A percentile compares a stretch with the other conserved stretches of the same genome.
Conservation (phyloP, 2,888 invertebrate genomes). For the Limnephilus auricula region DNA sequence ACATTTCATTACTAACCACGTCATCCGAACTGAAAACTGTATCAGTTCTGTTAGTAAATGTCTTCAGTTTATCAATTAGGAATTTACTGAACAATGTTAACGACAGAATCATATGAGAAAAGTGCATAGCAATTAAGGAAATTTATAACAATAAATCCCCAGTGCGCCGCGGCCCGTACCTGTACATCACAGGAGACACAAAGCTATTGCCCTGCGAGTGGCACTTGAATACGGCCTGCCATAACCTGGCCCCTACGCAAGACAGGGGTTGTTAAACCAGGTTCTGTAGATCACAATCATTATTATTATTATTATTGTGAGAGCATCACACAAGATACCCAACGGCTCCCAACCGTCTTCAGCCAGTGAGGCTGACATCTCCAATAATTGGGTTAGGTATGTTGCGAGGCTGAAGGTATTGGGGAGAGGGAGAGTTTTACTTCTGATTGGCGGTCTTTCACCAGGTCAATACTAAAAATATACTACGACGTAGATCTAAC, state of each 20-base stretch:
- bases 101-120: background rate
- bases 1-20: background rate
- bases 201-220: constrained; percentile 64
- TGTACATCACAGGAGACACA: constrained; percentile 54
- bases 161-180: background rate
- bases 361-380: too few species aligned
- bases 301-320: background rate
- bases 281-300: background rate
- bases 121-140: background rate
- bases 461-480: too few species aligned
- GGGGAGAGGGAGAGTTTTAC: too few species aligned
- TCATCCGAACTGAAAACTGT: background rate
- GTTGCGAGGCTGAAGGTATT: too few species aligned
- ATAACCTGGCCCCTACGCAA: constrained; percentile 35
- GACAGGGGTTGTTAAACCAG: background rate
- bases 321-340: too few species aligned
- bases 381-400: too few species aligned
- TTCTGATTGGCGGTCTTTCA: too few species aligned
- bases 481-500: too few species aligned
- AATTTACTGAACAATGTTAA: background rate
- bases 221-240: constrained; percentile 60
- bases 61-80: background rate
- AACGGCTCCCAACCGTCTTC: too few species aligned
- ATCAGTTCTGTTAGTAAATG: background rate
- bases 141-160: background rate